These are phyloP conservation scores for Trileptium ribeirensis DNA, from an alignment of 2,888 invertebrate species.

Conservation along the genomic window DNA sequence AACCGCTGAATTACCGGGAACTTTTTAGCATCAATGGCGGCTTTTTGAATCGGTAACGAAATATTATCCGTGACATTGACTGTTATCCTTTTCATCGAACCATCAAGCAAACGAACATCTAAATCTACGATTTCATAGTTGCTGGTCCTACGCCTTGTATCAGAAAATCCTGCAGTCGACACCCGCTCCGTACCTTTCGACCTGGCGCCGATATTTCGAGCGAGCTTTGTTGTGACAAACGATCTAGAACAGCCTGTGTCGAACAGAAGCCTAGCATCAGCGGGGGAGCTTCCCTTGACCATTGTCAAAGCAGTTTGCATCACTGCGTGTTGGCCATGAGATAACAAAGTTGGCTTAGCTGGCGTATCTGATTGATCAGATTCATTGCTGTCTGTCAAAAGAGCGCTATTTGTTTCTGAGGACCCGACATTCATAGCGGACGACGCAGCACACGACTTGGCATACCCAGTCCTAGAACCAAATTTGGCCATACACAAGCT, in stretches of 20 bases:
- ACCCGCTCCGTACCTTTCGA: not conserved
- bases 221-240: not conserved
- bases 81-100: not conserved
- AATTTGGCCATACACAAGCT: not conserved
- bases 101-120: not conserved
- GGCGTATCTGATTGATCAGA: too few relatives aligned
- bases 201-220: not conserved
- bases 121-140: not conserved
- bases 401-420: too few relatives aligned
- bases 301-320: constrained; percentile 2
- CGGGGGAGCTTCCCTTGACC: too few relatives aligned
- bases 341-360: not conserved
- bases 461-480: not conserved
- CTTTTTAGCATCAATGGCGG: not conserved
- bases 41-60: not conserved
- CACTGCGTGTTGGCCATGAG: not conserved
- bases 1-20: not conserved
- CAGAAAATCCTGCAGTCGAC: not conserved
- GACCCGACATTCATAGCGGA: too few relatives aligned
- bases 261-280: too few relatives aligned
- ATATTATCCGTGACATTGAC: not conserved
- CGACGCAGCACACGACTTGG: too few relatives aligned
- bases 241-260: not conserved
- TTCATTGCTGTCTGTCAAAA: too few relatives aligned
- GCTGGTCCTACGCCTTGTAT: too few relatives aligned